phyloP scores from a whole-genome alignment of 1,140 invertebrate genomes.

The Daktulosphaira vitifoliae region DNA sequence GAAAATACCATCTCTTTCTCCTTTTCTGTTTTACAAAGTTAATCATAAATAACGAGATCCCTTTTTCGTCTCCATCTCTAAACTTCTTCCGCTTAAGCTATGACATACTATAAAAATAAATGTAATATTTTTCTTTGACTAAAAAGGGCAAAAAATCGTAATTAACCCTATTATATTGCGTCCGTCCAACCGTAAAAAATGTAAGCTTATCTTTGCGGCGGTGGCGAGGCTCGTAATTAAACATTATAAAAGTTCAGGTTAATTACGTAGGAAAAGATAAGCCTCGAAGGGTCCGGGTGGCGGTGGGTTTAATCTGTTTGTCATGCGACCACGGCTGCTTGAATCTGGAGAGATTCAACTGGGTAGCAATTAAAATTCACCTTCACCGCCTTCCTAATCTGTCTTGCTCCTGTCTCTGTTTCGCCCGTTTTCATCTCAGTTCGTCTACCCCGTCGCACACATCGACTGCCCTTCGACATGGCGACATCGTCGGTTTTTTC shows the following conservation, averaged over 20 bases:
- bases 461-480: slow-evolving; percentile 10
- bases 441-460: neutral
- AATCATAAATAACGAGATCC: too few relatives aligned
- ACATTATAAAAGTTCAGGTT: slow-evolving; percentile 34
- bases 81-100: too few relatives aligned
- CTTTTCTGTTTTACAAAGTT: too few relatives aligned
- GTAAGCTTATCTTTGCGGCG: slow-evolving; percentile 16
- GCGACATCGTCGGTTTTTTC: slow-evolving; percentile 7
- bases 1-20: too few relatives aligned
- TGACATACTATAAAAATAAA: too few relatives aligned
- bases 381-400: neutral
- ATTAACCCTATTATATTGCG: slow-evolving; percentile 34
- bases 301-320: slow-evolving; percentile 19
- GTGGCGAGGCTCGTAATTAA: slow-evolving; percentile 25
- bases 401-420: neutral
- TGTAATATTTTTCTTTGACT: neutral
- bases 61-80: too few relatives aligned
- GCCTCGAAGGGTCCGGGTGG: neutral
- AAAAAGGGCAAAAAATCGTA: slow-evolving; percentile 31
- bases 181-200: slow-evolving; percentile 32
- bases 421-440: neutral
- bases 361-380: slow-evolving; percentile 13
- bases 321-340: slow-evolving; percentile 8
- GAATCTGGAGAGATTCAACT: too few relatives aligned
- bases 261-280: slow-evolving; percentile 32